Conservation (phyloP, 2,797 vertebrate species). For the Notoglanidium macrostoma region DNA sequence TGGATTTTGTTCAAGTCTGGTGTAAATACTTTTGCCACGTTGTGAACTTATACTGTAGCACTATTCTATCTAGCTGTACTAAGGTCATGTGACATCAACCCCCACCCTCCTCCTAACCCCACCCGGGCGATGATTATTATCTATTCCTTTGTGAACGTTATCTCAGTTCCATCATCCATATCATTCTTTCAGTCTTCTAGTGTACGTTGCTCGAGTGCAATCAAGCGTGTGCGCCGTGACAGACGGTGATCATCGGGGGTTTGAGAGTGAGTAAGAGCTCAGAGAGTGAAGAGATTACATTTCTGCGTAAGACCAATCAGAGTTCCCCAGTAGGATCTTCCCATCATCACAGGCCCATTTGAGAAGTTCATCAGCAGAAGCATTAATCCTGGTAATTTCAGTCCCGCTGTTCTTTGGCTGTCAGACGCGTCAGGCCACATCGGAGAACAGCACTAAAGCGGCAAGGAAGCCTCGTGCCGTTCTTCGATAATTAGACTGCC, state of each 20-base stretch:
- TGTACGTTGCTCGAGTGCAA: not conserved
- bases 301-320: slow-evolving; percentile 20
- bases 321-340: slow-evolving; percentile 49
- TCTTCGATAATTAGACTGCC: slow-evolving; percentile 75
- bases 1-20: not conserved
- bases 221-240: slow-evolving; percentile 20
- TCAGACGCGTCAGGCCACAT: slow-evolving; percentile 73
- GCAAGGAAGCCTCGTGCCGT: slow-evolving; percentile 65
- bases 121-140: not conserved
- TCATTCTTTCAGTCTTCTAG: not conserved
- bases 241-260: slow-evolving; percentile 23
- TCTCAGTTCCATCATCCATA: not conserved
- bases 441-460: slow-evolving; percentile 67
- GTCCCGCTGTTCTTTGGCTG: slow-evolving; percentile 69
- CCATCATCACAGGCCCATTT: slow-evolving; percentile 71
- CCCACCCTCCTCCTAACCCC: too few relatives aligned
- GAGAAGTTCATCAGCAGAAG: slow-evolving; percentile 72
- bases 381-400: slow-evolving; percentile 79
- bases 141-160: not conserved
- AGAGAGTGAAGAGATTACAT: slow-evolving; percentile 9
- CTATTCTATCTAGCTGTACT: not conserved
- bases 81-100: not conserved
- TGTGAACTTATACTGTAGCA: not conserved
- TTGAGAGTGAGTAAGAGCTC: slow-evolving; percentile 24
- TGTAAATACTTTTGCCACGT: not conserved